Base-by-base conservation (phyloP, 2,797 vertebrate species). In the Rhinella marina region DNA sequence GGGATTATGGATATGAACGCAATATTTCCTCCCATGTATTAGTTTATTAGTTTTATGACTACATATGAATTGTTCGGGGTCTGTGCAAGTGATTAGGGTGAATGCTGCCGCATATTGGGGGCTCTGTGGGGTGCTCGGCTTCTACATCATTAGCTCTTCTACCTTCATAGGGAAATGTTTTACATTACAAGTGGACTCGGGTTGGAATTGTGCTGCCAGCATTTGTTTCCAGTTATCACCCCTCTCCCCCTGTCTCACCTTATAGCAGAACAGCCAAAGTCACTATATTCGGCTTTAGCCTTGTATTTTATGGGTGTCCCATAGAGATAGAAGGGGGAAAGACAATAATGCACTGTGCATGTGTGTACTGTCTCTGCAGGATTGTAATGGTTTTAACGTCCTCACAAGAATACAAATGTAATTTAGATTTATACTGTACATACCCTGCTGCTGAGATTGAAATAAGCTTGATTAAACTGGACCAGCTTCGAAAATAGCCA, bases 201-300 rank as follows among this genome's bases (percentile, higher is more conserved):
- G 3, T 80, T 50, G 66, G 23, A 66, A 75, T 73, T 73, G 52
- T 61, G 82, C 56, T 81, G 3, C 23, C 4, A 84, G 78, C 87
- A 88, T 88, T 88, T 88, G 87, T 88, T 88, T 88, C 23, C 82
- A 88, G 83, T 88, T 85, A 88, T 81, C 61, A 62, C 73, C 82
- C 82, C 78, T 59, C 66, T 50, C 66, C 41, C 57, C 48, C 84
- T 86, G 59, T 68, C 85, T 75, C 64, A 56, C 84, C 75, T 86
- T 78, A n/a, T 52, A 66, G 75, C 14, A 73, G n/a, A 86, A 57
- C 77, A 66, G 66, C 78, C 85, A 86, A 48, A 86, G 59, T 68
- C 16, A 29, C 66, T 62, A 72, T 64, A 72, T 48, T 87, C n/a
- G 56, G 41, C 29, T 62, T 82, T 87, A 81, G 59, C 84, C 50